Evolutionary conservation across 2,797 vertebrate genomes (phyloP).

Genomic region (Lateolabrax maculatus): DNA sequence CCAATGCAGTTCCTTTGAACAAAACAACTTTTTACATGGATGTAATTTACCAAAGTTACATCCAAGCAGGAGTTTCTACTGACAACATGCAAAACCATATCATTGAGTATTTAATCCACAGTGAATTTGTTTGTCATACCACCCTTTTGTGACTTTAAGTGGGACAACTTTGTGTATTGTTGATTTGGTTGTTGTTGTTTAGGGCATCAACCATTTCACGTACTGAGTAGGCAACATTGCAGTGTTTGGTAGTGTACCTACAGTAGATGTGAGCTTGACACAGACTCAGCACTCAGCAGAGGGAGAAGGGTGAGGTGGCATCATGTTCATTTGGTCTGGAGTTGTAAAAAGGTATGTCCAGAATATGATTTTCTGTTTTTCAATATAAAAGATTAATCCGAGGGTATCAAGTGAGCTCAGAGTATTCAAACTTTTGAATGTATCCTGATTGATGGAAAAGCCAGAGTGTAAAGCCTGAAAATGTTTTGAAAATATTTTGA

Average conservation of each 20-base stretch:
- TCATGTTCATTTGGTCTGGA: constrained; percentile 1
- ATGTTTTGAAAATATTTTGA: background rate
- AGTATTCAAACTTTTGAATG: constrained; percentile 6
- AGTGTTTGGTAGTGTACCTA: background rate
- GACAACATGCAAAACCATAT: background rate
- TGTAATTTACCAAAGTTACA: no score
- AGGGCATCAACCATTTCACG: no score
- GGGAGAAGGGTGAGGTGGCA: background rate
- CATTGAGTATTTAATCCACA: background rate
- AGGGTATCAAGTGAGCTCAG: background rate
- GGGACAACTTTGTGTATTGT: background rate
- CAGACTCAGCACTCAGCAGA: background rate
- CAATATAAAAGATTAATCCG: background rate
- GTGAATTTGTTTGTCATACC: no score
- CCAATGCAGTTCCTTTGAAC: background rate
- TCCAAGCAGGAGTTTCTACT: background rate
- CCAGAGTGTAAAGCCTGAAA: background rate
- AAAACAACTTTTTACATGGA: background rate
- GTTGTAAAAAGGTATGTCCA: background rate
- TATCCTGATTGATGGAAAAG: background rate
- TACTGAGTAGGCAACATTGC: no score
- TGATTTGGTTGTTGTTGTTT: background rate
- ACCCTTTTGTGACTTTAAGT: background rate
- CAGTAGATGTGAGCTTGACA: constrained; percentile 24
- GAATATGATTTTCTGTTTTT: background rate